Evolutionary conservation across 2,888 invertebrate genomes (phyloP).

Genomic region (Lycaena phlaeas): DNA sequence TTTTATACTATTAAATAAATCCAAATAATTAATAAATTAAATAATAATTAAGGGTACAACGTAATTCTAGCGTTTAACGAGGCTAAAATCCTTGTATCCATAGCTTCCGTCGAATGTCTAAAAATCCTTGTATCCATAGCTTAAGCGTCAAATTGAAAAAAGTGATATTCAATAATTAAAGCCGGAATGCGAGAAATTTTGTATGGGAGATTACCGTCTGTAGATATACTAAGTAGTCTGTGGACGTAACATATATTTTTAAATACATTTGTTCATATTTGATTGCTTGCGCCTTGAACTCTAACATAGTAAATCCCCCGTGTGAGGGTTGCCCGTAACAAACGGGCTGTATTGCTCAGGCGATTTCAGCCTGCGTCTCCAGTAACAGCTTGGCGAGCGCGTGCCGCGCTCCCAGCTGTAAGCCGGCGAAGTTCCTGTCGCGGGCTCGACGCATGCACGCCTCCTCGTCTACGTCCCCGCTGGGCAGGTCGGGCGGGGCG

Average conservation of each 20-base stretch:
- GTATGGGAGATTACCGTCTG: too few species aligned
- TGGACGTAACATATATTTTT: not conserved
- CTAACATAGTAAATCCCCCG: not conserved
- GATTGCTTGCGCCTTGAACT: not conserved
- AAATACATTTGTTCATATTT: not conserved
- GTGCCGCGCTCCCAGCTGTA: constrained; percentile 54
- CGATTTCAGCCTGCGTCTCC: constrained; percentile 48
- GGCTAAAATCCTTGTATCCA: too few species aligned
- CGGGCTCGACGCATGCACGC: constrained; percentile 25
- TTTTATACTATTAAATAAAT: too few species aligned
- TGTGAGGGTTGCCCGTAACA: not conserved
- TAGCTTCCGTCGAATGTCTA: too few species aligned
- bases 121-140: too few species aligned
- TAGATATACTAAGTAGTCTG: too few species aligned
- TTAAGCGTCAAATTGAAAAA: too few species aligned
- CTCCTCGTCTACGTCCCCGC: not conserved
- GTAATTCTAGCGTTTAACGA: too few species aligned
- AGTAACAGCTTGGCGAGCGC: constrained; percentile 74
- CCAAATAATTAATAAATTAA: too few species aligned
- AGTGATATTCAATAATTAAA: too few species aligned
- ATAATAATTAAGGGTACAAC: too few species aligned
- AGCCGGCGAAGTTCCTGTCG: constrained; percentile 22
- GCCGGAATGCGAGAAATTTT: too few species aligned
- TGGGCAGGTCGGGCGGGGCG: constrained; percentile 52
- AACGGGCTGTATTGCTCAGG: constrained; percentile 7